Evolutionary conservation across 2,888 invertebrate genomes (phyloP).

Genomic region (Drosophila lutescens): DNA sequence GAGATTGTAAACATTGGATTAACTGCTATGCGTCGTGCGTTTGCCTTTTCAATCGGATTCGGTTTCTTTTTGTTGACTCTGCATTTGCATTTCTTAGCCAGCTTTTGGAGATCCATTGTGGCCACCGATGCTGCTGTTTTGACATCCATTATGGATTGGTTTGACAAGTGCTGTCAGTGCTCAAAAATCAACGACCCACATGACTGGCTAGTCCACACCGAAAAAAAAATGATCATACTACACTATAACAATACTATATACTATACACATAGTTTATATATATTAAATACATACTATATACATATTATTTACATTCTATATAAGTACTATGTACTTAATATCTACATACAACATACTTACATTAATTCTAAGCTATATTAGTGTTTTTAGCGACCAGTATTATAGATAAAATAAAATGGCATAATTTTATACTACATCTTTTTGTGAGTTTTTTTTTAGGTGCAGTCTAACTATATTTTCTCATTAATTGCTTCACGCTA

Average conservation of each 20-base stretch:
- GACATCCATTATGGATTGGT: slow-evolving; percentile 72
- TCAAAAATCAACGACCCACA: slow-evolving; percentile 68
- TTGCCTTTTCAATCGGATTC: slow-evolving; percentile 48
- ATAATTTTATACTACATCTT: too few relatives aligned
- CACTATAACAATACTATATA: too few relatives aligned
- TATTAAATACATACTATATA: too few relatives aligned
- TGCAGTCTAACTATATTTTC: slow-evolving; percentile 28
- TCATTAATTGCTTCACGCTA: slow-evolving; percentile 70
- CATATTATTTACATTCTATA: too few relatives aligned
- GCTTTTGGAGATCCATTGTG: slow-evolving; percentile 25
- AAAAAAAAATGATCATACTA: too few relatives aligned
- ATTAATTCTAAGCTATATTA: too few relatives aligned
- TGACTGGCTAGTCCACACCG: slow-evolving; percentile 37
- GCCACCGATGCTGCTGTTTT: slow-evolving; percentile 48
- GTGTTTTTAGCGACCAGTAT: too few relatives aligned
- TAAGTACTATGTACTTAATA: too few relatives aligned
- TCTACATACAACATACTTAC: too few relatives aligned
- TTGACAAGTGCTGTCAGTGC: slow-evolving; percentile 72
- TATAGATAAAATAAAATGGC: too few relatives aligned
- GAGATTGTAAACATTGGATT: slow-evolving; percentile 76
- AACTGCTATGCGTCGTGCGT: slow-evolving; percentile 55
- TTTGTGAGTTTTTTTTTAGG: too few relatives aligned
- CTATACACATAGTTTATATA: too few relatives aligned
- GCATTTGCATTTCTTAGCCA: slow-evolving; percentile 69
- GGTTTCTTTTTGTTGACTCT: slow-evolving; percentile 38